A percentile compares a stretch with the other conserved stretches of the same genome.
These are phyloP conservation scores for Drosophila tani DNA, from an alignment of 1,140 invertebrate species.

Conservation along the genomic window DNA sequence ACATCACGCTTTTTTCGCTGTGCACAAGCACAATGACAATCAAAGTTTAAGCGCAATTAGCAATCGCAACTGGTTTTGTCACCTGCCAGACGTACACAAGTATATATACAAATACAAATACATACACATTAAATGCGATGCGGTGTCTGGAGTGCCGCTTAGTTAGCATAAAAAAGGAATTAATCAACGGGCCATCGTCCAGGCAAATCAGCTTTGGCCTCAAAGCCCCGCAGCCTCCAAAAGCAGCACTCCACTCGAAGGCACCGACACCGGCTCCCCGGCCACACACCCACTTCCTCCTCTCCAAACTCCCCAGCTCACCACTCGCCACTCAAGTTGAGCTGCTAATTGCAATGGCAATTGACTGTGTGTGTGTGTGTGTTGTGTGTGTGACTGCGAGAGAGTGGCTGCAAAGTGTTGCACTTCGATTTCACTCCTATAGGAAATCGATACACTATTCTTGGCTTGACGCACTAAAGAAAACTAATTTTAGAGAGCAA, in stretches of 20 bases:
- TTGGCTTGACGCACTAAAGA: too few relatives aligned
- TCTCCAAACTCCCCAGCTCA: slow-evolving; percentile 9
- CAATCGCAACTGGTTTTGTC: slow-evolving; percentile 77
- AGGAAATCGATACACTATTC: background rate
- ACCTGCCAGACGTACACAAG: slow-evolving; percentile 50
- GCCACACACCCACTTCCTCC: background rate
- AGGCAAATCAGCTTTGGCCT: slow-evolving; percentile 52
- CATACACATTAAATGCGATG: slow-evolving; percentile 2
- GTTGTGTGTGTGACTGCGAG: background rate
- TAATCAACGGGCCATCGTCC: slow-evolving; percentile 64
- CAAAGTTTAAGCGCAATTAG: slow-evolving; percentile 63
- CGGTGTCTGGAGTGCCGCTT: slow-evolving; percentile 48
- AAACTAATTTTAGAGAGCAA: background rate
- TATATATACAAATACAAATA: background rate
- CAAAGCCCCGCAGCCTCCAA: slow-evolving; percentile 28
- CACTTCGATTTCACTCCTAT: slow-evolving; percentile 3
- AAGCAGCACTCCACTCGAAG: slow-evolving; percentile 20
- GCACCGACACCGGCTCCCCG: slow-evolving; percentile 24
- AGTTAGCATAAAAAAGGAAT: slow-evolving; percentile 77
- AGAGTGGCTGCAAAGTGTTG: slow-evolving; percentile 13
- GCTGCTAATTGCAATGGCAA: slow-evolving; percentile 79
- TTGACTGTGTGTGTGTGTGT: slow-evolving; percentile 30
- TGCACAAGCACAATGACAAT: slow-evolving; percentile 48
- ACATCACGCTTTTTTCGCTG: background rate
- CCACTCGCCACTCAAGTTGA: slow-evolving; percentile 66